phyloP scores from a whole-genome alignment of 2,113 vertebrate species.

The Agapornis roseicollis region DNA sequence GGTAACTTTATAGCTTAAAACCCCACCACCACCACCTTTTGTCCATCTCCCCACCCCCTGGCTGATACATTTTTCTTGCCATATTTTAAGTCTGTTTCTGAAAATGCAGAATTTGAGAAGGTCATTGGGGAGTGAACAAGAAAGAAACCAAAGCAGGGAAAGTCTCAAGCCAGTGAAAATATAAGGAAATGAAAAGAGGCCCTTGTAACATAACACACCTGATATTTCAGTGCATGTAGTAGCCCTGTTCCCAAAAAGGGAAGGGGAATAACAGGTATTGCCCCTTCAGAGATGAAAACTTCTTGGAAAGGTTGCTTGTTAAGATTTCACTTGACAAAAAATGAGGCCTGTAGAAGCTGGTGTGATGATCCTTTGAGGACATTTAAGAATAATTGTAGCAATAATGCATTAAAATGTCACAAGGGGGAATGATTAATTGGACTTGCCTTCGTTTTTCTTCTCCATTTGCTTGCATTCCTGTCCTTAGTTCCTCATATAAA shows the following conservation, averaged over 20 bases:
- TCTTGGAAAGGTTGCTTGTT: constrained; percentile 40
- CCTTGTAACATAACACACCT: neutral
- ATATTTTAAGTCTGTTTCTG: neutral
- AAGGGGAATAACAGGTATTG: neutral
- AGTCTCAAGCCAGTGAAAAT: neutral
- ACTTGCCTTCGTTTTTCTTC: constrained; percentile 74
- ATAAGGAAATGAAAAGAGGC: neutral
- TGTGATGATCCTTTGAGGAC: constrained; percentile 67
- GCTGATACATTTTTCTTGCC: neutral
- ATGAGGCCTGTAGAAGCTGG: constrained; percentile 64
- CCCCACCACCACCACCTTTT: neutral
- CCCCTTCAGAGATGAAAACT: neutral
- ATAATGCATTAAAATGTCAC: constrained; percentile 82
- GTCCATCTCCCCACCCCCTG: neutral
- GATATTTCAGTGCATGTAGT: neutral
- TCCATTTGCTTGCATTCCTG: constrained; percentile 60
- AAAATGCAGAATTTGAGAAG: neutral
- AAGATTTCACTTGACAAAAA: constrained; percentile 73
- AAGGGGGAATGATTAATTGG: constrained; percentile 78
- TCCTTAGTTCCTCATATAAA: constrained; percentile 42
- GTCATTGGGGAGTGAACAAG: neutral
- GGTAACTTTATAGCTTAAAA: neutral
- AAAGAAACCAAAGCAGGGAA: neutral
- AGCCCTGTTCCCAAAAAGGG: neutral
- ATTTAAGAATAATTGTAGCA: constrained; percentile 77